A percentile compares a stretch with the other conserved stretches of the same genome.
Evolutionary conservation across 2,797 vertebrate genomes (phyloP).

Genomic region (Stomatorhinus walkeri): DNA sequence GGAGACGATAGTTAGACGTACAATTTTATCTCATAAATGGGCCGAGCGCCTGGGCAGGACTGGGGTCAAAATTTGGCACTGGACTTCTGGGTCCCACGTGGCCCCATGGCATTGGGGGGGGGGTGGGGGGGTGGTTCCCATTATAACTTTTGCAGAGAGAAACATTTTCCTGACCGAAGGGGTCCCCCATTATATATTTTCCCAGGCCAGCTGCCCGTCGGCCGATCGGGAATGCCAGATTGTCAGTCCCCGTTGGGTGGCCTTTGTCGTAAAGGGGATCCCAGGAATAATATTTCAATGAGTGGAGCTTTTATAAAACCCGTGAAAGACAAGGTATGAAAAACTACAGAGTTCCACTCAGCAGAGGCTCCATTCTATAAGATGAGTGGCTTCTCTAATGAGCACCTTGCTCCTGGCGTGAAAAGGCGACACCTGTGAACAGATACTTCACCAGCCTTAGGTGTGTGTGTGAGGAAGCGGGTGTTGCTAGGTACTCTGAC

Average conservation of each 20-base stretch:
- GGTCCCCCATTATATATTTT: background rate
- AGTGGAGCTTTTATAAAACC: background rate
- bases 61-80: background rate
- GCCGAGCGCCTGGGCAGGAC: background rate
- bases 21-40: slow-evolving; percentile 24
- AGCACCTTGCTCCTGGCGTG: no score
- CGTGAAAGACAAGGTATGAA: slow-evolving; percentile 25
- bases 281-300: slow-evolving; percentile 25
- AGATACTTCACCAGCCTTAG: background rate
- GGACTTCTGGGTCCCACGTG: background rate
- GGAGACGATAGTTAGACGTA: slow-evolving; percentile 23
- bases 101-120: background rate
- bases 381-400: background rate
- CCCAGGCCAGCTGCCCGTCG: background rate
- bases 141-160: background rate
- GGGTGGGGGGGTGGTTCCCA: fast-evolving
- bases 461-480: slow-evolving; percentile 18
- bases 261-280: slow-evolving; percentile 30
- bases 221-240: background rate
- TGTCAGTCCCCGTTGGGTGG: background rate
- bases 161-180: background rate
- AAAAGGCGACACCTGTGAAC: background rate
- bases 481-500: slow-evolving; percentile 32
- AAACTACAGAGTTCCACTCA: background rate
- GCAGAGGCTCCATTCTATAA: background rate